Evolutionary conservation across 2,888 invertebrate species (phyloP), one percentile per base, ranked within the genome.

Genomic region (Azorinus chamasolen): DNA sequence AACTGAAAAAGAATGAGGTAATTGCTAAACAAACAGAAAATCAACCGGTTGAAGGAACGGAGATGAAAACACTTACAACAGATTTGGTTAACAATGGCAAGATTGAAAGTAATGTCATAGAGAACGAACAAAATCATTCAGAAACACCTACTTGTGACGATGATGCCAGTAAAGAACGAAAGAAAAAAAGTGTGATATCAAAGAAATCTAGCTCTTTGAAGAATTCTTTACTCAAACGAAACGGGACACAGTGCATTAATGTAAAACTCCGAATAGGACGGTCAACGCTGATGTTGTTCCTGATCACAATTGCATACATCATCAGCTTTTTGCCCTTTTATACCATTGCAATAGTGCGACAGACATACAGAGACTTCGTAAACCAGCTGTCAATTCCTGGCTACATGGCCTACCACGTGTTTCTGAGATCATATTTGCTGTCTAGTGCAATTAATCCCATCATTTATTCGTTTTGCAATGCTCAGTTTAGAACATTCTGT

Each of bases 311-410:
- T 14, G 83, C 81, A 0, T 89, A 86, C 45, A 82, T 89, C 12
- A 62, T 88, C 25, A 87, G 89, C 59, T 89, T 89, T 45, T 63
- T 87, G 25, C 89, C 89, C n/a, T 89, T 88, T 57, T 85, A 87
- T 39, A 77, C 82, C 24, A 78, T 88, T 18, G 86, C 78, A 2
- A 79, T 88, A 32, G 57, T 85, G n/a, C 71, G 89, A 27, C 80
- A 87, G 10, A 61, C 73, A 14, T 46, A 69, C 62, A 51, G 32
- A n/a, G 25, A 24, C 1, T 80, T 76, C 22, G 61, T 80, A 3
- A 16, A 39, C 14, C 41, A 61, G 4, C 22, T 87, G 50, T 76
- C 81, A 1, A 55, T 77, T 25, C 58, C 72, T 8, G 74, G 74
- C 6, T 70, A 83, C 24, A 81, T 78, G 24, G 74, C 83, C 10